Evolutionary conservation across 2,888 invertebrate genomes (phyloP).

Genomic region (Heliconius cydno): DNA sequence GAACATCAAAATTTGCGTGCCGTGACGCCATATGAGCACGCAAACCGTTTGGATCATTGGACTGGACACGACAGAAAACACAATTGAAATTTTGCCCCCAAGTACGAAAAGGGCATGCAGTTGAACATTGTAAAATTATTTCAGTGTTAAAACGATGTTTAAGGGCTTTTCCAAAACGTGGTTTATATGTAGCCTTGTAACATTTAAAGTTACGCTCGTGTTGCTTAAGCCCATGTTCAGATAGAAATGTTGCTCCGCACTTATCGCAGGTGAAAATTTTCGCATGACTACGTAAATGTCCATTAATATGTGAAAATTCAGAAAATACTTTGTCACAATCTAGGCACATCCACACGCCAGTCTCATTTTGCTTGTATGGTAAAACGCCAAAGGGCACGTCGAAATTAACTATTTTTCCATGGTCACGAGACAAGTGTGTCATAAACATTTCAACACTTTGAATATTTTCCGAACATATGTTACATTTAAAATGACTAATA

Average conservation of each 20-base stretch:
- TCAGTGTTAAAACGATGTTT: conserved; percentile 76
- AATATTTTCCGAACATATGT: conserved; percentile 64
- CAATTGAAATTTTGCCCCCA: conserved; percentile 80
- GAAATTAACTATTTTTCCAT: conserved; percentile 69
- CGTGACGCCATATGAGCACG: conserved; percentile 73
- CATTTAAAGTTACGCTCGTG: conserved; percentile 76
- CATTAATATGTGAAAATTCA: conserved; percentile 75
- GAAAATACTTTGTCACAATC: conserved; percentile 73
- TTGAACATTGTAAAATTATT: conserved; percentile 76
- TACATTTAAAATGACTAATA: conserved; percentile 73
- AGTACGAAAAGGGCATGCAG: conserved; percentile 74
- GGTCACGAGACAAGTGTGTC: conserved; percentile 69
- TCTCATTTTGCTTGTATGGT: conserved; percentile 70
- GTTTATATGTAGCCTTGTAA: conserved; percentile 74
- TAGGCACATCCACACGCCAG: conserved; percentile 72
- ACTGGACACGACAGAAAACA: conserved; percentile 74
- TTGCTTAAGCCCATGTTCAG: conserved; percentile 72
- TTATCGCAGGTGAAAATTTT: conserved; percentile 77
- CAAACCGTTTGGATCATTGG: conserved; percentile 75
- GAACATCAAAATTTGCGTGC: conserved; percentile 73
- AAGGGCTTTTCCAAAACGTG: conserved; percentile 72
- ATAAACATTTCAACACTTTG: conserved; percentile 68
- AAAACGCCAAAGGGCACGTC: conserved; percentile 74
- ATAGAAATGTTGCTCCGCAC: conserved; percentile 74
- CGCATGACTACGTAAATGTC: conserved; percentile 72